Evolutionary conservation across 2,113 vertebrate species (phyloP), one percentile per base, ranked within the genome.

Genomic region (Coptodon rendalli): DNA sequence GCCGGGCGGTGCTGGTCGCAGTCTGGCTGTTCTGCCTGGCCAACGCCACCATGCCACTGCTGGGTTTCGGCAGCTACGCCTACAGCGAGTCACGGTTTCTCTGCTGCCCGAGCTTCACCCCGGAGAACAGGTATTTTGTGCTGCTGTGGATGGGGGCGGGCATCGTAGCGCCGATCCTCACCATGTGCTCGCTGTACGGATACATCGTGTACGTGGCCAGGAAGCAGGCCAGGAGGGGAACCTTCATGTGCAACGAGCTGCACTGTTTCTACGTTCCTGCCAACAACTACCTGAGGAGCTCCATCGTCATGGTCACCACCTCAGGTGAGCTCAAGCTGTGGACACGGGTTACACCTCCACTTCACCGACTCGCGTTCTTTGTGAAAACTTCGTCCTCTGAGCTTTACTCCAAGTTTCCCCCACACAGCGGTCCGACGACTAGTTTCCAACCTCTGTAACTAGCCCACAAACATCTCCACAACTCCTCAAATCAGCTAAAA

Each of bases 261-360:
- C 96, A 97, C 90, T 97, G 97, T 54, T 96, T 95, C 92, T 93
- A 96, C 3, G 96, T 97, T 40, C 97, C 96, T 9, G 96, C 95
- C 24, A 95, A 94, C 79, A 94, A 87, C 19, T 97, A 97, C 86
- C 92, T 96, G 82, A 95, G 90, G 83, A 97, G 96, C 92, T 96
- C 96, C 66, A n/a, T 95, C 1, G 93, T 96, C 10, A 95, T 97
- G 93, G 88, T 95, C 7, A 73, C 94, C 2, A 95, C 92, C 27
- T 93, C 94, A 93, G 95, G 97, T 97, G 94, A 94, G 96, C 87
- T 34, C 19, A 48, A 3, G 12, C 61, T 53, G 1, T 6, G 4
- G 43, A 19, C 24, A 50, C 16, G 4, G 6, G 40, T 48, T 27
- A 76, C 24, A 12, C 6, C 43, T 48, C 9, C 43, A 12, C 43